phyloP scores from a whole-genome alignment of 2,113 vertebrate species.

The Pollachius pollachius region DNA sequence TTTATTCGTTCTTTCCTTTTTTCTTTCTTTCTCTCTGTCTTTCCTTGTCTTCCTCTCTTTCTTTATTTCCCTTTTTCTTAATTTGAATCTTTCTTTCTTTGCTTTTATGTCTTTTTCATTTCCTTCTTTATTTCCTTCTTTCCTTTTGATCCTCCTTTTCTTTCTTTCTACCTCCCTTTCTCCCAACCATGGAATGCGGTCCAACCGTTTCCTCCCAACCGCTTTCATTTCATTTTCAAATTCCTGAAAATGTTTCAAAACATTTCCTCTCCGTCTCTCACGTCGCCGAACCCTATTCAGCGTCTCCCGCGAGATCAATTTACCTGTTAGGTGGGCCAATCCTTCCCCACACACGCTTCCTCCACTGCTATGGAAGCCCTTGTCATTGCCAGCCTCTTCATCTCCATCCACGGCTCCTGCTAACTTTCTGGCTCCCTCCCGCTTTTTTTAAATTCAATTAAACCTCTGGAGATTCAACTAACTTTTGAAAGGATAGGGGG shows the following conservation, averaged over 20 bases:
- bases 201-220: constrained; percentile 13
- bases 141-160: not conserved
- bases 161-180: not conserved
- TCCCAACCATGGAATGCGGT: constrained; percentile 13
- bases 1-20: not conserved
- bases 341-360: constrained; percentile 40
- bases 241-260: constrained; percentile 18
- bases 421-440: constrained; percentile 52
- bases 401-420: constrained; percentile 53
- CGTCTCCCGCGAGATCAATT: constrained; percentile 67
- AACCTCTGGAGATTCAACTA: constrained; percentile 71
- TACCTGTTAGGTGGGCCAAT: constrained; percentile 60
- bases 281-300: constrained; percentile 26
- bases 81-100: not conserved
- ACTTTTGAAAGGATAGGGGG: constrained; percentile 64
- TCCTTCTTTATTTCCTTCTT: not conserved
- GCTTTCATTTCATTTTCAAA: constrained; percentile 15
- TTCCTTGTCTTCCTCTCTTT: not conserved
- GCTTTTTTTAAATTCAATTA: constrained; percentile 72
- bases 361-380: constrained; percentile 46
- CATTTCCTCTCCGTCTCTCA: constrained; percentile 39
- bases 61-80: not conserved
- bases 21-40: not conserved
- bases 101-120: not conserved
- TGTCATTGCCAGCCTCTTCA: constrained; percentile 64